phyloP scores from a whole-genome alignment of 2,113 vertebrate species.

The Synodontis membranacea region DNA sequence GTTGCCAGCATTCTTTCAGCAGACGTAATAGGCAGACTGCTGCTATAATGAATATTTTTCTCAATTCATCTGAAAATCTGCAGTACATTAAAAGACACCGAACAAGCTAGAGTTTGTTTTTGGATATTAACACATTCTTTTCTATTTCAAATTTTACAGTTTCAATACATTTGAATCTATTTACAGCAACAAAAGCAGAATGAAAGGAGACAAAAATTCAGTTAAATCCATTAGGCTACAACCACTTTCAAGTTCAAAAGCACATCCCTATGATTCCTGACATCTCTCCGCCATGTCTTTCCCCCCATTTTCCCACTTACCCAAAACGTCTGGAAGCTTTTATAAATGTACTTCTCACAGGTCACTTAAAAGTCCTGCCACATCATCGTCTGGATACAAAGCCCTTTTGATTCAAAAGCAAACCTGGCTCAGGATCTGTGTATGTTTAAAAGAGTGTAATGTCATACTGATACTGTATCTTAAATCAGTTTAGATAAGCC shows the following conservation, averaged over 20 bases:
- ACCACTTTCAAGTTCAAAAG: background rate
- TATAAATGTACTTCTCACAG: slow-evolving; percentile 26
- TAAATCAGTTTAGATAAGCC: slow-evolving; percentile 14
- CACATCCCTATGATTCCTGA: background rate
- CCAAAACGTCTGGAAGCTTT: slow-evolving; percentile 27
- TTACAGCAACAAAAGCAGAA: background rate
- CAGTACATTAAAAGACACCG: background rate
- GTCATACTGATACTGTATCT: slow-evolving; percentile 22
- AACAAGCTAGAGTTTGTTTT: background rate
- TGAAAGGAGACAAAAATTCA: background rate
- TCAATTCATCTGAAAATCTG: slow-evolving; percentile 7
- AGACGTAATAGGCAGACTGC: slow-evolving; percentile 12
- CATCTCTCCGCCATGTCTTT: background rate
- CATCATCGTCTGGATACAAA: slow-evolving; percentile 24
- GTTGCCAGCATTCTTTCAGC: slow-evolving; percentile 13
- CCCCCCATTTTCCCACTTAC: background rate
- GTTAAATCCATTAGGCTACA: background rate
- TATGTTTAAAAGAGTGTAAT: background rate
- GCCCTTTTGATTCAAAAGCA: slow-evolving; percentile 25
- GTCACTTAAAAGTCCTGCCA: slow-evolving; percentile 17
- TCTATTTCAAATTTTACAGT: background rate
- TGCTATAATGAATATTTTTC: slow-evolving; percentile 12
- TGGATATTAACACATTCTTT: background rate
- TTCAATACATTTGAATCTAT: background rate
- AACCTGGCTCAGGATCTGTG: slow-evolving; percentile 15